A percentile compares a stretch with the other conserved stretches of the same genome.
These are phyloP conservation scores for Temnothorax longispinosus DNA, from an alignment of 1,140 invertebrate genomes.

Conservation along the genomic window DNA sequence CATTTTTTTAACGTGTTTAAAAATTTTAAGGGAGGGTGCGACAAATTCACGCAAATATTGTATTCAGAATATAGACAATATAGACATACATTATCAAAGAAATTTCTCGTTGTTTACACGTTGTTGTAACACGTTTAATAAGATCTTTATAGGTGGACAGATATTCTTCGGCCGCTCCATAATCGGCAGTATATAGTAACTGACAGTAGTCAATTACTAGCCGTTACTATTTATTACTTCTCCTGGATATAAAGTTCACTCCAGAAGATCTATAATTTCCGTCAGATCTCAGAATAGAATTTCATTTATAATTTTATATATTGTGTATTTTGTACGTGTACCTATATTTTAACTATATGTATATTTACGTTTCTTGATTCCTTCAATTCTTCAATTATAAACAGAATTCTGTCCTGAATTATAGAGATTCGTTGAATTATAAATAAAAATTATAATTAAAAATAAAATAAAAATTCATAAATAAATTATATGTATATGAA, in stretches of 20 bases:
- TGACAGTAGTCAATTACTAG: not conserved
- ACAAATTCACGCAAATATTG: not conserved
- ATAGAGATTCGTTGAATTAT: not conserved
- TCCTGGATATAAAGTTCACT: not conserved
- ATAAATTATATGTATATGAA: not conserved
- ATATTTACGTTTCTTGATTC: too few species aligned
- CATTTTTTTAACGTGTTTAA: not conserved
- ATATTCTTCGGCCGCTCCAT: not conserved
- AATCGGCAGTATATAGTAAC: conserved; percentile 17
- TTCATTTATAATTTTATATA: not conserved
- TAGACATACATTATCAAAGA: not conserved
- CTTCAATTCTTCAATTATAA: too few species aligned
- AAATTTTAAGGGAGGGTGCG: not conserved
- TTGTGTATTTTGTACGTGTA: not conserved
- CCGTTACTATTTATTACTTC: not conserved
- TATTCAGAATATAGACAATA: not conserved
- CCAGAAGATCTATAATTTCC: not conserved
- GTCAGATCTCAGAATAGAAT: not conserved
- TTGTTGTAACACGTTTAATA: not conserved
- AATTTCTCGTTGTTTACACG: not conserved
- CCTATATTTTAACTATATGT: not conserved
- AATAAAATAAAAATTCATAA: not conserved
- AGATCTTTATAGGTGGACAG: not conserved
- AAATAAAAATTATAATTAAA: not conserved
- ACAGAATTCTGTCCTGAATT: not conserved